These are phyloP conservation scores for Falco biarmicus DNA, from an alignment of 2,797 vertebrate species.

Conservation along the genomic window DNA sequence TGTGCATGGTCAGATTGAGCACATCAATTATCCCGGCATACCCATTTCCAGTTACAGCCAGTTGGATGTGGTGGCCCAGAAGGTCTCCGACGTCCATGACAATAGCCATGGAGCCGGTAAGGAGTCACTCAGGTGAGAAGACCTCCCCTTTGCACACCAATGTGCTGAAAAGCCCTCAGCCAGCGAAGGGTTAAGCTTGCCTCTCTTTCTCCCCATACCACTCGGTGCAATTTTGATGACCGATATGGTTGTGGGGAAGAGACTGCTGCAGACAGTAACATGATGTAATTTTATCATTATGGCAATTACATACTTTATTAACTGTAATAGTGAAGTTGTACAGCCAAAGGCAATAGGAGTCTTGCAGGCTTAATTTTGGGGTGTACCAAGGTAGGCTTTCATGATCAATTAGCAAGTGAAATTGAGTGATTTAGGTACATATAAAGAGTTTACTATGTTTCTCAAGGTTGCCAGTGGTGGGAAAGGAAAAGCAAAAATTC, in stretches of 20 bases:
- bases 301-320: slow-evolving; percentile 22
- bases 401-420: not conserved
- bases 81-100: slow-evolving; percentile 85
- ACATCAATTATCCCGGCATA: slow-evolving; percentile 84
- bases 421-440: not conserved
- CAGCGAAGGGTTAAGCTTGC: slow-evolving; percentile 30
- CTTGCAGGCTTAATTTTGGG: not conserved
- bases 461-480: not conserved
- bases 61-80: slow-evolving; percentile 89
- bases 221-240: not conserved
- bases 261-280: not conserved
- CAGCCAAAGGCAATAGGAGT: not conserved
- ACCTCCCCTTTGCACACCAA: not conserved
- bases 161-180: not conserved
- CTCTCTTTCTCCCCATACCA: not conserved
- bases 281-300: not conserved
- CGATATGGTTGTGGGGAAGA: not conserved
- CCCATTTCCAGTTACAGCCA: slow-evolving; percentile 85
- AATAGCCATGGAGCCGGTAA: slow-evolving; percentile 79
- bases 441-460: not conserved
- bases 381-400: not conserved
- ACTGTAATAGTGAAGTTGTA: slow-evolving; percentile 9
- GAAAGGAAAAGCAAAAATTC: slow-evolving; percentile 36
- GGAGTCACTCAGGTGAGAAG: slow-evolving; percentile 87
- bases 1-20: slow-evolving; percentile 88